These are phyloP conservation scores for Macrochelys suwanniensis DNA, from an alignment of 2,797 vertebrate species.

Conservation along the genomic window DNA sequence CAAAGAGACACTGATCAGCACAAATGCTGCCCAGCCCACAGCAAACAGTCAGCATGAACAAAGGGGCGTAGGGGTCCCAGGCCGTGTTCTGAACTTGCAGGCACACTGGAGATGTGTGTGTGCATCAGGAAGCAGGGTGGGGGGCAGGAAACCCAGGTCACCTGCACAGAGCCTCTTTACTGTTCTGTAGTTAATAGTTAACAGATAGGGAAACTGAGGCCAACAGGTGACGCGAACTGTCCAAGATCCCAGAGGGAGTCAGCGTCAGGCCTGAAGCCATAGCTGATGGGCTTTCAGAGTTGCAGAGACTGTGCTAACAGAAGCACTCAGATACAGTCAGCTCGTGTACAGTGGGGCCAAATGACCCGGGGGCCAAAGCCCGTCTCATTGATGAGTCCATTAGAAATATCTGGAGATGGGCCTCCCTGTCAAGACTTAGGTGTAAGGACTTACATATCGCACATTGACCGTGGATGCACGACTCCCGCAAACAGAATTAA, in stretches of 20 bases:
- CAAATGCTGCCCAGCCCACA: rapidly evolving
- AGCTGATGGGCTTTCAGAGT: not conserved
- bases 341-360: not conserved
- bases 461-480: not conserved
- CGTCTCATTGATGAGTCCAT: not conserved
- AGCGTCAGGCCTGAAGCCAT: not conserved
- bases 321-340: not conserved
- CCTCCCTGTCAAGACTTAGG: not conserved
- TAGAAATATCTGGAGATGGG: not conserved
- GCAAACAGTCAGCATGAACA: not conserved
- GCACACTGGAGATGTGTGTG: no score
- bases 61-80: rapidly evolving
- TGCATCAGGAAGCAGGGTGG: no score
- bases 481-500: not conserved
- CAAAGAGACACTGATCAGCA: not conserved
- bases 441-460: not conserved
- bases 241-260: not conserved
- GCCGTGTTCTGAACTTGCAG: not conserved
- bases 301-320: not conserved
- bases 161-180: not conserved
- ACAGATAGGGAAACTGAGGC: rapidly evolving
- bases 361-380: not conserved
- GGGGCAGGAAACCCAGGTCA: not conserved
- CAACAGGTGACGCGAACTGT: not conserved
- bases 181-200: no score